A percentile compares a stretch with the other conserved stretches of the same genome.
phyloP scores from a whole-genome alignment of 1,140 invertebrate species.

The Drosophila littoralis region DNA sequence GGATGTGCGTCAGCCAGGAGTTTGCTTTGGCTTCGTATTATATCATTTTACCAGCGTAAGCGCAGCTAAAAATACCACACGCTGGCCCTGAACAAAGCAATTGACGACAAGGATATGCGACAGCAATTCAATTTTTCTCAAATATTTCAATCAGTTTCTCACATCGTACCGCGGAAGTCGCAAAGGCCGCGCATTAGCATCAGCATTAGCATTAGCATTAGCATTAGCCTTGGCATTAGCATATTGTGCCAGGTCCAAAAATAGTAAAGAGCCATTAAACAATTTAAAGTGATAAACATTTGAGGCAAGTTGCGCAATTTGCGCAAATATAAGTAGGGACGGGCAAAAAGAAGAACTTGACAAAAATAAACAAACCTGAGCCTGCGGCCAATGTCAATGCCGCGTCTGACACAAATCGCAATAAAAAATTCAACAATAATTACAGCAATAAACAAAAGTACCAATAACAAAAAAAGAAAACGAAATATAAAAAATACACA shows the following conservation, averaged over 20 bases:
- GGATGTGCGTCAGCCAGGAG: conserved; percentile 42
- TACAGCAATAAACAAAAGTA: conserved; percentile 71
- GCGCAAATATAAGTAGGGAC: conserved; percentile 29
- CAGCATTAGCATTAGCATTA: conserved; percentile 15
- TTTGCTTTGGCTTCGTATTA: conserved; percentile 26
- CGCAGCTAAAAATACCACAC: conserved; percentile 60
- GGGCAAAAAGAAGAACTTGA: not conserved
- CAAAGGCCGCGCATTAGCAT: conserved; percentile 8
- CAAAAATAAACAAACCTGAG: conserved; percentile 5
- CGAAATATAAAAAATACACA: conserved; percentile 1
- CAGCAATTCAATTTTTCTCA: conserved; percentile 27
- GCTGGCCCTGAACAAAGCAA: conserved; percentile 43
- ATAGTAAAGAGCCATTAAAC: conserved; percentile 66
- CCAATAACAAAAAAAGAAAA: conserved; percentile 45
- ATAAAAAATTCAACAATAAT: conserved; percentile 81
- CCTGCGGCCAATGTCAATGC: conserved; percentile 70
- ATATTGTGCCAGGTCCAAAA: conserved; percentile 60
- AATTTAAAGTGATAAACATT: conserved; percentile 67
- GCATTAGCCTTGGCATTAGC: conserved; percentile 40
- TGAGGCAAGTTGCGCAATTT: conserved; percentile 17
- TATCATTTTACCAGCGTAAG: conserved; percentile 40
- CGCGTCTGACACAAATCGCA: conserved; percentile 53
- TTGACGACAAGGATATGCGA: conserved; percentile 26
- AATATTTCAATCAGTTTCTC: conserved; percentile 16
- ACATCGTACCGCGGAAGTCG: not conserved